These are phyloP conservation scores for Mixornis gularis DNA, from an alignment of 2,113 vertebrate genomes.

Conservation along the genomic window DNA sequence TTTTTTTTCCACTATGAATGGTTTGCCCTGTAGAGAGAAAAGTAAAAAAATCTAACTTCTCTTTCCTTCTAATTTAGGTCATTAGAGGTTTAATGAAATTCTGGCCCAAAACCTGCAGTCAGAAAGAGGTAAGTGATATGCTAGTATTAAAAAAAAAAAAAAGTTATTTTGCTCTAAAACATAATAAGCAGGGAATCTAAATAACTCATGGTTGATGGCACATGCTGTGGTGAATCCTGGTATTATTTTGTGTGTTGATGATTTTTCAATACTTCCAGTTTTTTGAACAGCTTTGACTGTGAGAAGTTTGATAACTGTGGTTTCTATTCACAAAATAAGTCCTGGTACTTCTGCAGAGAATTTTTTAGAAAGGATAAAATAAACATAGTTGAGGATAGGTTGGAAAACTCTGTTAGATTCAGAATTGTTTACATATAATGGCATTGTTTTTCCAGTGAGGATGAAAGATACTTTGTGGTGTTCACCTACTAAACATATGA, in stretches of 20 bases:
- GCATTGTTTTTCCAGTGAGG: not conserved
- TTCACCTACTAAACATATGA: not conserved
- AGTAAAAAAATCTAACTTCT: not conserved
- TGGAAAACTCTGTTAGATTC: not conserved
- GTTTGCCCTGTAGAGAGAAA: not conserved
- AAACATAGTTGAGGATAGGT: not conserved
- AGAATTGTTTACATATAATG: not conserved
- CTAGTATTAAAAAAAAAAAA: not conserved
- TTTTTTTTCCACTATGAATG: not conserved
- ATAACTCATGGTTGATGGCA: not conserved
- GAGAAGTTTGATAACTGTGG: not conserved
- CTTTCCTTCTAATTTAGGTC: conserved; percentile 77
- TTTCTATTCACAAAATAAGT: not conserved
- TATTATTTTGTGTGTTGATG: not conserved
- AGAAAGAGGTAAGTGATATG: conserved; percentile 86
- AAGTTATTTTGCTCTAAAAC: not conserved
- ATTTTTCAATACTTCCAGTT: not conserved
- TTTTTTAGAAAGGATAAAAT: not conserved
- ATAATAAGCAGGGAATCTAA: not conserved
- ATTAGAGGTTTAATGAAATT: conserved; percentile 98
- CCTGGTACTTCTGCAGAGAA: not conserved
- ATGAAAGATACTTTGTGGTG: not conserved
- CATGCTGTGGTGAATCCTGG: not conserved
- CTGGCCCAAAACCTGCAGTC: conserved; percentile 99
- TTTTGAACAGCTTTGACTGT: not conserved